phyloP scores from a whole-genome alignment of 2,797 vertebrate species.

The Enteromius trimaculatus region DNA sequence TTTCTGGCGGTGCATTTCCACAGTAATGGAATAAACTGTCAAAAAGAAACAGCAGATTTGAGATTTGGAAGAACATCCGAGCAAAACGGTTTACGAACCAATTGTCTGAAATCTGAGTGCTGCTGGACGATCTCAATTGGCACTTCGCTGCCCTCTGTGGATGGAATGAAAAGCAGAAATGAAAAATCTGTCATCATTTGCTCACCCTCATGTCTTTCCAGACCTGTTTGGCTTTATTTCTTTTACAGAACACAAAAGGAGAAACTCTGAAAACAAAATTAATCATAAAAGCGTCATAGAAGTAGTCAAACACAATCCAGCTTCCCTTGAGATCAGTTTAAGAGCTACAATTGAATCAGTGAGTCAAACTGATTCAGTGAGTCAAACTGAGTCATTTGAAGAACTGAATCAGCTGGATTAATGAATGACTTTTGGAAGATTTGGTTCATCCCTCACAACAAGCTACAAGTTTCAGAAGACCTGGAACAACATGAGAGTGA shows the following conservation, averaged over 20 bases:
- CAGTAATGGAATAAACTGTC: slow-evolving; percentile 29
- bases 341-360: not conserved
- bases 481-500: not conserved
- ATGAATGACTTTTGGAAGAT: not conserved
- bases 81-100: slow-evolving; percentile 5
- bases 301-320: not conserved
- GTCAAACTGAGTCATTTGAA: not conserved
- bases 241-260: not conserved
- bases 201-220: not conserved
- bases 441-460: not conserved
- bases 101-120: slow-evolving; percentile 27
- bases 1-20: slow-evolving; percentile 21
- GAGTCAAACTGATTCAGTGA: not conserved
- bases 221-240: not conserved
- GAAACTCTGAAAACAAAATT: not conserved
- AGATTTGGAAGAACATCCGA: slow-evolving; percentile 13
- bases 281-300: not conserved
- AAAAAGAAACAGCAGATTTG: slow-evolving; percentile 19
- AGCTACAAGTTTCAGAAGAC: not conserved
- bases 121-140: slow-evolving; percentile 8
- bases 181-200: slow-evolving; percentile 3
- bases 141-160: slow-evolving; percentile 40
- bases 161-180: slow-evolving; percentile 24
- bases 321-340: not conserved
- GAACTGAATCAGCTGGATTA: not conserved